Conservation (phyloP, 2,113 vertebrate species). For the Acrocephalus kingi region DNA sequence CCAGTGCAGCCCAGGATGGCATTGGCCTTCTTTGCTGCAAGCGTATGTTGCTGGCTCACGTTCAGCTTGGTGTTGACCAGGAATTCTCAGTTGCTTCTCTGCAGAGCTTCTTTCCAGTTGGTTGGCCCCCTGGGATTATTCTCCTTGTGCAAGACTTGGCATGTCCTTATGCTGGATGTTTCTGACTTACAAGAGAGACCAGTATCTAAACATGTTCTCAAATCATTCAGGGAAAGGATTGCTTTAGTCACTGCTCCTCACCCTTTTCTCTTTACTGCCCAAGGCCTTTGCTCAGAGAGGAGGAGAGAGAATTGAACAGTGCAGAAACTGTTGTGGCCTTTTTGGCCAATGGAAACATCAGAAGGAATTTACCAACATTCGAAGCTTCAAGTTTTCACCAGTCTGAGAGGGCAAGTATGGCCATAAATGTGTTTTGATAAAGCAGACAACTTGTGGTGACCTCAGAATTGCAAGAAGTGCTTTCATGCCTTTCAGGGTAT, state of each 20-base stretch:
- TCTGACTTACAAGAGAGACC: background rate
- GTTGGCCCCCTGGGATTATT: background rate
- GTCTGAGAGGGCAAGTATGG: background rate
- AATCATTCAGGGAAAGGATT: background rate
- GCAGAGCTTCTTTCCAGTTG: background rate
- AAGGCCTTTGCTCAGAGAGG: background rate
- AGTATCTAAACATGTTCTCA: background rate
- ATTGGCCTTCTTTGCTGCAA: background rate
- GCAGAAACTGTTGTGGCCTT: background rate
- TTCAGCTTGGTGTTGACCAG: background rate
- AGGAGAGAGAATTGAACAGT: background rate
- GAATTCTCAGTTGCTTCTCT: background rate
- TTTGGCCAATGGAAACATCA: background rate
- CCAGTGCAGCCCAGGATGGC: background rate
- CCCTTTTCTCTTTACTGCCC: background rate
- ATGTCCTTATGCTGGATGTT: background rate
- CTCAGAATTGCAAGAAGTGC: background rate
- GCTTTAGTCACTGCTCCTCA: background rate
- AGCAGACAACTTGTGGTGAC: background rate
- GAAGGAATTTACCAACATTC: background rate
- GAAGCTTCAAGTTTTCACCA: background rate
- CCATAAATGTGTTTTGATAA: background rate
- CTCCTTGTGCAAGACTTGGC: background rate
- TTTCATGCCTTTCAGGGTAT: background rate
- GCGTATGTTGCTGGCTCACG: background rate